These are phyloP conservation scores for Heliconius hewitsoni DNA, from an alignment of 1,140 invertebrate genomes.

Conservation along the genomic window DNA sequence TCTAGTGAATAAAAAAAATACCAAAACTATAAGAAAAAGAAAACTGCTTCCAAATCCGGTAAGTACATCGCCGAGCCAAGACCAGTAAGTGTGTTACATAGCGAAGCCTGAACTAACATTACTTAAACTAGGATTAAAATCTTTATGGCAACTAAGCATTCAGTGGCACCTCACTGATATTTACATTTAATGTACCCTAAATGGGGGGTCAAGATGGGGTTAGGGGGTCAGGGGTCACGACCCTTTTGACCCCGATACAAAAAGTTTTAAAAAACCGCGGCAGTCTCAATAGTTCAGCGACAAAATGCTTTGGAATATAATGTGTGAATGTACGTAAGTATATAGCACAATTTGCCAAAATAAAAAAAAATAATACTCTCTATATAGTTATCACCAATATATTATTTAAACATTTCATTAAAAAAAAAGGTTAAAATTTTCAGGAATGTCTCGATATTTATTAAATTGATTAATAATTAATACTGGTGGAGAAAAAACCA, in stretches of 20 bases:
- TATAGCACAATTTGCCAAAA: slow-evolving; percentile 54
- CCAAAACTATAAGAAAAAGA: slow-evolving; percentile 23
- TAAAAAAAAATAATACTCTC: slow-evolving; percentile 60
- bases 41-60: slow-evolving; percentile 26
- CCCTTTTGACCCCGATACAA: not conserved
- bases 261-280: slow-evolving; percentile 51
- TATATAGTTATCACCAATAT: not conserved
- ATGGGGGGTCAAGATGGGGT: not conserved
- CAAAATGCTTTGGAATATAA: slow-evolving; percentile 51
- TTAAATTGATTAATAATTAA: not conserved
- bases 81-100: slow-evolving; percentile 20
- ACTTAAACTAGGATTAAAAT: slow-evolving; percentile 73
- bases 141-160: slow-evolving; percentile 80
- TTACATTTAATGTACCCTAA: slow-evolving; percentile 51
- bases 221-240: not conserved
- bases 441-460: slow-evolving; percentile 70
- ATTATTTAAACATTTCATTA: slow-evolving; percentile 41
- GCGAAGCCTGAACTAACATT: slow-evolving; percentile 41
- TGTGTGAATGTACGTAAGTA: not conserved
- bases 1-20: slow-evolving; percentile 24
- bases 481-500: not conserved
- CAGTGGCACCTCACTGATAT: slow-evolving; percentile 68
- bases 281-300: slow-evolving; percentile 62
- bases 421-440: slow-evolving; percentile 57
- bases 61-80: slow-evolving; percentile 35